Conservation (phyloP, 2,797 vertebrate species). For the Onychomys torridus region DNA sequence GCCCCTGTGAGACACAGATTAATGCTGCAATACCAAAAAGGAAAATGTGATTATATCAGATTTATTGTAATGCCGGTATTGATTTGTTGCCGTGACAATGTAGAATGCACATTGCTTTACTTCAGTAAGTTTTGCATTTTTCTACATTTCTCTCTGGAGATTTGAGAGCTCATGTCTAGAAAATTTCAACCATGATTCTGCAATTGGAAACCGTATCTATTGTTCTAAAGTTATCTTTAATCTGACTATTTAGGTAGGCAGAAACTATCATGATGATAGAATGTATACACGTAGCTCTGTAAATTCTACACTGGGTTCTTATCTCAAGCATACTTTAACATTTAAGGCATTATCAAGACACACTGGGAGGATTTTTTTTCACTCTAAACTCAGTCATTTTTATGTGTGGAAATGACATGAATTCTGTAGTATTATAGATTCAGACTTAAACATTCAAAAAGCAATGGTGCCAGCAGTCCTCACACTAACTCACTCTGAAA, state of each 20-base stretch:
- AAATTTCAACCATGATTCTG: slow-evolving; percentile 63
- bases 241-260: slow-evolving; percentile 31
- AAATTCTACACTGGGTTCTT: slow-evolving; percentile 31
- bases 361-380: background rate
- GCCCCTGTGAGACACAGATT: slow-evolving; percentile 61
- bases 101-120: slow-evolving; percentile 72
- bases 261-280: slow-evolving; percentile 30
- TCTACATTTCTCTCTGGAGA: slow-evolving; percentile 71
- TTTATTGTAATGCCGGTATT: slow-evolving; percentile 77
- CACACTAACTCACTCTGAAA: slow-evolving; percentile 38
- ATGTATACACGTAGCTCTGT: background rate
- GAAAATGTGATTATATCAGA: slow-evolving; percentile 67
- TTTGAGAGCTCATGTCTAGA: slow-evolving; percentile 68
- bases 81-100: slow-evolving; percentile 73
- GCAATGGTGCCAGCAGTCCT: background rate
- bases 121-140: slow-evolving; percentile 73
- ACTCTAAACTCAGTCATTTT: slow-evolving; percentile 47
- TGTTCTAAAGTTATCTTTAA: slow-evolving; percentile 71
- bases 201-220: slow-evolving; percentile 53
- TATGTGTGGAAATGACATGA: slow-evolving; percentile 55
- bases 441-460: slow-evolving; percentile 48
- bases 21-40: slow-evolving; percentile 66
- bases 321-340: slow-evolving; percentile 41
- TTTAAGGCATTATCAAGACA: slow-evolving; percentile 44
- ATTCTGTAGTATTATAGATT: slow-evolving; percentile 40